phyloP scores from a whole-genome alignment of 2,888 invertebrate genomes.

The Orthosia gothica region DNA sequence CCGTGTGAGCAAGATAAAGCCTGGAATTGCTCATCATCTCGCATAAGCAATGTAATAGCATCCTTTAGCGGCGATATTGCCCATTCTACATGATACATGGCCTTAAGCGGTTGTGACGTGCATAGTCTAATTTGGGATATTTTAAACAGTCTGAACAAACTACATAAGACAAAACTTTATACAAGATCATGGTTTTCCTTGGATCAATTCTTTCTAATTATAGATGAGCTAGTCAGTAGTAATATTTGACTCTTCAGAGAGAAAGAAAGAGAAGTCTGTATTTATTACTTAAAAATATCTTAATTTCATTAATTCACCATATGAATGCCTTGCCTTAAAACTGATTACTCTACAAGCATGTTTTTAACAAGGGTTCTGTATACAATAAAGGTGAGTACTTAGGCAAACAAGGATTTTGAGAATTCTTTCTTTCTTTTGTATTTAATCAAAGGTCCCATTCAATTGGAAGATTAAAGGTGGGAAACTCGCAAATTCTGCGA shows the following conservation, averaged over 20 bases:
- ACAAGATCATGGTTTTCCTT: neutral
- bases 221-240: too few relatives aligned
- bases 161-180: neutral
- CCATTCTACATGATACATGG: constrained; percentile 51
- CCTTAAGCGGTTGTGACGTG: constrained; percentile 29
- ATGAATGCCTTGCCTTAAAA: too few relatives aligned
- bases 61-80: constrained; percentile 55
- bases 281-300: too few relatives aligned
- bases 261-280: too few relatives aligned
- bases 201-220: too few relatives aligned
- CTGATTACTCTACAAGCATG: too few relatives aligned
- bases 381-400: neutral
- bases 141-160: constrained; percentile 6
- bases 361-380: too few relatives aligned
- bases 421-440: neutral
- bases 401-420: neutral
- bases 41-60: constrained; percentile 55
- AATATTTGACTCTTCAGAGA: too few relatives aligned
- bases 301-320: too few relatives aligned
- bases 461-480: constrained; percentile 24
- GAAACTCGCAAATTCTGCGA: neutral
- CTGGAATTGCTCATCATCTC: constrained; percentile 50
- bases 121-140: constrained; percentile 28
- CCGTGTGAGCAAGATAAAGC: constrained; percentile 6
- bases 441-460: constrained; percentile 17